Evolutionary conservation across 1,140 invertebrate species (phyloP).

Genomic region (Eciton burchellii): DNA sequence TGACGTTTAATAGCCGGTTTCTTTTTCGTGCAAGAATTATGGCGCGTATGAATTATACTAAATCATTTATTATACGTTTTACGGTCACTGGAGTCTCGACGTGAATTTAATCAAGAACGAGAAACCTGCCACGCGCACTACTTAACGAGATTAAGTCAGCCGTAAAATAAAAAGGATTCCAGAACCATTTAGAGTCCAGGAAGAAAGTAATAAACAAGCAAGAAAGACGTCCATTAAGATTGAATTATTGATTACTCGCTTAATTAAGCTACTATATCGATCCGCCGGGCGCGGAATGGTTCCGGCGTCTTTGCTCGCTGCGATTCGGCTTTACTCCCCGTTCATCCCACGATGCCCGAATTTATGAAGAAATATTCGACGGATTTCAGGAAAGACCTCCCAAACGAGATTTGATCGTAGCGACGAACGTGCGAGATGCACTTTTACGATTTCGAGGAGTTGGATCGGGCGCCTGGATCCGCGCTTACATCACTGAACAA

Average conservation of each 20-base stretch:
- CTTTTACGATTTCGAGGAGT: slow-evolving; percentile 15
- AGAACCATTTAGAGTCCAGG: background rate
- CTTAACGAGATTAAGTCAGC: slow-evolving; percentile 34
- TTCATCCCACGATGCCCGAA: background rate
- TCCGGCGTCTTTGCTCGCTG: background rate
- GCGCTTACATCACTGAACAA: slow-evolving; percentile 76
- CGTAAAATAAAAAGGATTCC: slow-evolving; percentile 1
- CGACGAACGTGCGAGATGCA: slow-evolving; percentile 8
- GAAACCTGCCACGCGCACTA: background rate
- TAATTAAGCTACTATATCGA: background rate
- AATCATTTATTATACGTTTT: slow-evolving; percentile 42
- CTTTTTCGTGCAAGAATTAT: slow-evolving; percentile 16
- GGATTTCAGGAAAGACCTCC: background rate
- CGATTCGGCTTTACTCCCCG: background rate
- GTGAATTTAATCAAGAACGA: slow-evolving; percentile 16
- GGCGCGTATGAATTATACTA: slow-evolving; percentile 24
- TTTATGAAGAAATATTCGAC: background rate
- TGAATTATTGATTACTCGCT: background rate
- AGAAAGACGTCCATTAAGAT: slow-evolving; percentile 17
- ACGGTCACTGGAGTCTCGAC: background rate
- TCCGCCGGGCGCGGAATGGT: background rate
- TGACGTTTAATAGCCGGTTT: background rate
- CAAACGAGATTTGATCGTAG: background rate
- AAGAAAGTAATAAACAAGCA: slow-evolving; percentile 5
- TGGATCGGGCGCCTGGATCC: slow-evolving; percentile 40